A percentile compares a stretch with the other conserved stretches of the same genome.
phyloP scores from a whole-genome alignment of 2,797 vertebrate genomes.

The Spea hammondii region DNA sequence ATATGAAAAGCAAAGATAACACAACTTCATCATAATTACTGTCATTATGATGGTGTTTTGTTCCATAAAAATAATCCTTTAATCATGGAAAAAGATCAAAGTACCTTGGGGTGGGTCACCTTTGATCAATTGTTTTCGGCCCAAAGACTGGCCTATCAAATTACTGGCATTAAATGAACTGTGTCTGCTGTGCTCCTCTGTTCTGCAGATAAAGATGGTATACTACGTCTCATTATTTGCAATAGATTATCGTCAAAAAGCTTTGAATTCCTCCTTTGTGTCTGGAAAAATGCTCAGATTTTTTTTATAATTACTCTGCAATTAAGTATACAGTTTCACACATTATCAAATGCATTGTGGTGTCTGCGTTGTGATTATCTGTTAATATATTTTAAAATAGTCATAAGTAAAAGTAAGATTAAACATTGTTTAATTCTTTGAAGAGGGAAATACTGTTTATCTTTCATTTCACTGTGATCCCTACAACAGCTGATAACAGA shows the following conservation, averaged over 20 bases:
- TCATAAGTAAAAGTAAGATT: no score
- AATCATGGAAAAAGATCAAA: not conserved
- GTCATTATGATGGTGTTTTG: not conserved
- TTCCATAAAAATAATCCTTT: not conserved
- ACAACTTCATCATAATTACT: no score
- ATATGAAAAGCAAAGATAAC: no score
- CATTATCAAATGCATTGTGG: no score
- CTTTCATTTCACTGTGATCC: no score
- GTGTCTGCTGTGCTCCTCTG: not conserved
- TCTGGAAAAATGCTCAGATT: not conserved
- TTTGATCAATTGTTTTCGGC: not conserved
- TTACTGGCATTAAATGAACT: not conserved
- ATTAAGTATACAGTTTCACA: no score
- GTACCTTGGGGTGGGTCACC: not conserved
- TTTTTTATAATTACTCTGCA: not conserved
- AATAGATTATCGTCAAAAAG: not conserved
- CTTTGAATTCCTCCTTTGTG: not conserved
- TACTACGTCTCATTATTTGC: not conserved
- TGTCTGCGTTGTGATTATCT: no score
- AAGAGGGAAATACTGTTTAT: no score
- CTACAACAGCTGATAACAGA: no score
- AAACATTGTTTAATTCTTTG: no score
- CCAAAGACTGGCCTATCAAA: not conserved
- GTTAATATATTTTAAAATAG: no score
- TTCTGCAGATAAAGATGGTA: not conserved